phyloP scores from a whole-genome alignment of 1,140 invertebrate genomes.

The Ooceraea biroi region DNA sequence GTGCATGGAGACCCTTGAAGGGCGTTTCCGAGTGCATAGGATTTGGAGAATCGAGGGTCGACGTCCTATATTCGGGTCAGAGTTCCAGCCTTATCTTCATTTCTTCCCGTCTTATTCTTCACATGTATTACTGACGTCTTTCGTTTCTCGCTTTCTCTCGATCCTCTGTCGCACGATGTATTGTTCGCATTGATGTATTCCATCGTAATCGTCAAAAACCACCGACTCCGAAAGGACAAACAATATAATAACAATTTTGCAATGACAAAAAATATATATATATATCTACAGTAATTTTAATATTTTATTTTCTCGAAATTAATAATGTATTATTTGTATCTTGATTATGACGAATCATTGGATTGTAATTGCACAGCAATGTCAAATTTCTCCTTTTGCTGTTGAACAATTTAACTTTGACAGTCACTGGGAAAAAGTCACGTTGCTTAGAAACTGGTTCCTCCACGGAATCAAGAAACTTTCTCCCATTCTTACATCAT shows the following conservation, averaged over 20 bases:
- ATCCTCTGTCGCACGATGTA: not conserved
- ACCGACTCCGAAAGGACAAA: not conserved
- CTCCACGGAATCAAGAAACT: conserved; percentile 29
- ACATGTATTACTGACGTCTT: not conserved
- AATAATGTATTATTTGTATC: not conserved
- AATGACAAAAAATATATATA: conserved; percentile 12
- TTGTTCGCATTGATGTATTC: not conserved
- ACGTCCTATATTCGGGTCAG: conserved; percentile 24
- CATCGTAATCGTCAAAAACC: not conserved
- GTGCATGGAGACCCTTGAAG: not conserved
- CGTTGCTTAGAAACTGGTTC: conserved; percentile 23
- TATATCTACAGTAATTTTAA: not conserved
- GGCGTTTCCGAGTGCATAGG: not conserved
- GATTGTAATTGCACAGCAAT: not conserved
- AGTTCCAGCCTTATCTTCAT: conserved; percentile 27
- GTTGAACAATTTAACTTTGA: conserved; percentile 23
- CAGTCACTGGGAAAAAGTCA: not conserved
- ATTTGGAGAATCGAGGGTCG: not conserved
- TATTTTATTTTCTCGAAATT: not conserved
- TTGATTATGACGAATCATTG: not conserved
- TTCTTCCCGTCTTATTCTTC: not conserved
- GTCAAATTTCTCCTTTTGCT: conserved; percentile 1
- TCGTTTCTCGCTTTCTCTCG: conserved; percentile 33
- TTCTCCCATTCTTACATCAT: conserved; percentile 56
- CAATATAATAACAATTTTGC: not conserved